phyloP scores from a whole-genome alignment of 35 echinoderm and acorn worm genomes.

The Amphiura filiformis region DNA sequence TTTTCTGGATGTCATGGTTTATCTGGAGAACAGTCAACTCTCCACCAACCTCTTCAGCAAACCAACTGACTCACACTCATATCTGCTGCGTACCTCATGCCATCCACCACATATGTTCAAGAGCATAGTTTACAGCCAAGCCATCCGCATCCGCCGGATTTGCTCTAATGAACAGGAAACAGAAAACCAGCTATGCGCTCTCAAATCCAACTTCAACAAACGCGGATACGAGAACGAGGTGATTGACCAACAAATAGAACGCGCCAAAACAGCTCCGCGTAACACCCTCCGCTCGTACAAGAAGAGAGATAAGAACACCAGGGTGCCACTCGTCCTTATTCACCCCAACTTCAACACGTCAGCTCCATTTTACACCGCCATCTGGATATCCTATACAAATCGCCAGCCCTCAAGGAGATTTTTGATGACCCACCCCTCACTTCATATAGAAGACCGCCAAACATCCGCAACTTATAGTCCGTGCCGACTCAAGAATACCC shows the following conservation, averaged over 20 bases:
- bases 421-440: background rate
- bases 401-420: background rate
- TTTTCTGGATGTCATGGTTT: constrained; percentile 24
- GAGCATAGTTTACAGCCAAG: constrained; percentile 8
- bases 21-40: constrained; percentile 8
- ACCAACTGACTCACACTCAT: constrained; percentile 20
- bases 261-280: background rate
- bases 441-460: background rate
- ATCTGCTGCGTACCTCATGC: constrained; percentile 20
- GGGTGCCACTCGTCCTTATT: background rate
- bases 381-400: background rate
- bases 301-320: background rate
- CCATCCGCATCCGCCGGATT: constrained; percentile 6
- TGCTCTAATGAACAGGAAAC: background rate
- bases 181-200: background rate
- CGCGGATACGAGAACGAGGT: background rate
- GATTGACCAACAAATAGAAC: background rate
- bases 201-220: background rate
- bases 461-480: background rate
- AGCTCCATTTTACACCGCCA: background rate
- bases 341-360: background rate
- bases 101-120: constrained; percentile 40
- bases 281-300: background rate
- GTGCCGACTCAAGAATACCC: background rate
- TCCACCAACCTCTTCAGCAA: constrained; percentile 19